These are phyloP conservation scores for Leptopilina drosophilae DNA, from an alignment of 2,888 invertebrate species.

Conservation along the genomic window DNA sequence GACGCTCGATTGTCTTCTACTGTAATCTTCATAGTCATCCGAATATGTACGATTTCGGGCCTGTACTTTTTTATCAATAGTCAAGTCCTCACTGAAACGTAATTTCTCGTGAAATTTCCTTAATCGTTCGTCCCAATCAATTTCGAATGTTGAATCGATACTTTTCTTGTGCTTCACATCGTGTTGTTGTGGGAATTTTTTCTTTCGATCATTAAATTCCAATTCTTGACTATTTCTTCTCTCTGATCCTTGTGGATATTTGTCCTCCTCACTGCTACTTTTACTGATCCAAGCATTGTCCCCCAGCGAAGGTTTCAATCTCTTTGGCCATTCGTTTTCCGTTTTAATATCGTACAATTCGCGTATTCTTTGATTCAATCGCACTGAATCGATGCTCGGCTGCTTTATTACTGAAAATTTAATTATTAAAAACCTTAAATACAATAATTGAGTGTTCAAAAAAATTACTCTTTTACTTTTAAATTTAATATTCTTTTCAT, in stretches of 20 bases:
- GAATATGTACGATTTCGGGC: constrained; percentile 22
- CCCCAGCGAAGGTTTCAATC: constrained; percentile 45
- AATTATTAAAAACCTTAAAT: neutral
- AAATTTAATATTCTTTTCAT: no score
- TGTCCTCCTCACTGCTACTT: constrained; percentile 25
- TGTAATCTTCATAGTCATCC: constrained; percentile 22
- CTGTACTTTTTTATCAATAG: constrained; percentile 16
- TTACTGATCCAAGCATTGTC: constrained; percentile 48
- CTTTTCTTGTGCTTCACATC: neutral
- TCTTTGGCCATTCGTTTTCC: constrained; percentile 68
- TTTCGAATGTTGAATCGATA: constrained; percentile 8
- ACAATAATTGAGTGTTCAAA: no score
- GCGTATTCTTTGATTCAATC: constrained; percentile 66
- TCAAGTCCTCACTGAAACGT: constrained; percentile 36
- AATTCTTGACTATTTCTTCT: constrained; percentile 16
- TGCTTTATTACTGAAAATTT: neutral
- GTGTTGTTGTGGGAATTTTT: neutral
- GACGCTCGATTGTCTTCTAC: constrained; percentile 2
- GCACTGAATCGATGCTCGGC: constrained; percentile 51
- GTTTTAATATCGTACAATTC: constrained; percentile 71
- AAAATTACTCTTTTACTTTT: no score
- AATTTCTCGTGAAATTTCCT: constrained; percentile 19
- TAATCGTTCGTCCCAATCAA: constrained; percentile 27
- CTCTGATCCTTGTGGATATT: constrained; percentile 19
- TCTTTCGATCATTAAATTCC: constrained; percentile 4